Evolutionary conservation across 2,113 vertebrate genomes (phyloP).

Genomic region (Pelusios castaneus): DNA sequence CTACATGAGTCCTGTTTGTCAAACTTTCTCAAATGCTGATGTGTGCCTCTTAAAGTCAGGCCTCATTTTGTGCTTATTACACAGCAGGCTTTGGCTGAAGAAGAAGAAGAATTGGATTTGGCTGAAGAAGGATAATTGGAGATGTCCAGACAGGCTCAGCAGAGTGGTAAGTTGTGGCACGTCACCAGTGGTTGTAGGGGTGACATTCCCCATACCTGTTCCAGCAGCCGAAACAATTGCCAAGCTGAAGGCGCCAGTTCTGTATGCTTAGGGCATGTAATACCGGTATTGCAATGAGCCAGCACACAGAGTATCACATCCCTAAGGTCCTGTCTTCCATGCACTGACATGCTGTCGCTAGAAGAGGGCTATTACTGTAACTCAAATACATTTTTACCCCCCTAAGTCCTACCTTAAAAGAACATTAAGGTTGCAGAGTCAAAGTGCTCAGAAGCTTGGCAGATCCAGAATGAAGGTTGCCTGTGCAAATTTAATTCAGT

Average conservation of each 20-base stretch:
- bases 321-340: neutral
- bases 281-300: neutral
- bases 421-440: neutral
- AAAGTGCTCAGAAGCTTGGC: neutral
- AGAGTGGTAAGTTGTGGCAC: neutral
- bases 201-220: neutral
- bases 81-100: neutral
- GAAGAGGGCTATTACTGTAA: too few relatives aligned
- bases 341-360: too few relatives aligned
- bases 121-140: neutral
- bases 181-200: neutral
- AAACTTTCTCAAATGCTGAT: neutral
- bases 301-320: neutral
- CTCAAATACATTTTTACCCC: too few relatives aligned
- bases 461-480: neutral
- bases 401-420: neutral
- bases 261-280: neutral
- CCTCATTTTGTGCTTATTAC: accelerated
- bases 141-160: neutral
- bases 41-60: neutral
- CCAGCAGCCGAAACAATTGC: neutral
- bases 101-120: too few relatives aligned
- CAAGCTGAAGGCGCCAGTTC: too few relatives aligned
- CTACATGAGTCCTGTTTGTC: neutral
- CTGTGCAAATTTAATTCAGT: neutral